Evolutionary conservation across 2,113 vertebrate genomes (phyloP).

Genomic region (Bucco capensis): DNA sequence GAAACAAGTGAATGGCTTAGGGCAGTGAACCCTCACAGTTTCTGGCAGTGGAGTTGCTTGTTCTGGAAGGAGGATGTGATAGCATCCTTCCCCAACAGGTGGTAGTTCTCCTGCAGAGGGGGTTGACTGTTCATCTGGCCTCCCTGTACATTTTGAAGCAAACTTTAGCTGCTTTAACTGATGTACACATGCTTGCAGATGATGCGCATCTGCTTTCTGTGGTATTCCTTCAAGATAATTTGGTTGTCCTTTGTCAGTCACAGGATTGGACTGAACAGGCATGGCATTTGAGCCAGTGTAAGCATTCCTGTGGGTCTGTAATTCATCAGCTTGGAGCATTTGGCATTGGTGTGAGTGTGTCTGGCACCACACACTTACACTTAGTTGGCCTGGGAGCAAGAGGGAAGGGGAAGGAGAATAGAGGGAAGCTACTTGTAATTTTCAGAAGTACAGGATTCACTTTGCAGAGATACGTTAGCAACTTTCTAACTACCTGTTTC

Average conservation of each 20-base stretch:
- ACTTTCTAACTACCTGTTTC: not conserved
- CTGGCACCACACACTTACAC: not conserved
- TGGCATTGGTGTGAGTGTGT: not conserved
- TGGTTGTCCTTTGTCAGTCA: not conserved
- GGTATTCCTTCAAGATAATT: not conserved
- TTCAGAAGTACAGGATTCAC: not conserved
- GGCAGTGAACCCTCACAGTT: fast-evolving
- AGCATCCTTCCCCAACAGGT: not conserved
- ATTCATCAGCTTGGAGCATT: not conserved
- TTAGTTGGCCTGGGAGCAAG: not conserved
- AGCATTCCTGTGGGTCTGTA: not conserved
- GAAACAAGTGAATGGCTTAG: not conserved
- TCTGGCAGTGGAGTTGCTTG: not conserved
- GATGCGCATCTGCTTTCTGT: not conserved
- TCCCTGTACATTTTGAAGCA: not conserved
- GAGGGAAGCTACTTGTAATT: not conserved
- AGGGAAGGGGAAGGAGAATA: not conserved
- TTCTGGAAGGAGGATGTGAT: not conserved
- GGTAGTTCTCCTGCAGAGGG: fast-evolving
- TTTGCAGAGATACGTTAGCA: not conserved
- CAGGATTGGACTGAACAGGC: not conserved
- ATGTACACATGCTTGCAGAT: not conserved
- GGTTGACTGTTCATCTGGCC: not conserved
- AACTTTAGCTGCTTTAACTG: not conserved
- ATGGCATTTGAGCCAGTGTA: not conserved